Evolutionary conservation across 2,888 invertebrate species (phyloP).

Genomic region (Myathropa florea): DNA sequence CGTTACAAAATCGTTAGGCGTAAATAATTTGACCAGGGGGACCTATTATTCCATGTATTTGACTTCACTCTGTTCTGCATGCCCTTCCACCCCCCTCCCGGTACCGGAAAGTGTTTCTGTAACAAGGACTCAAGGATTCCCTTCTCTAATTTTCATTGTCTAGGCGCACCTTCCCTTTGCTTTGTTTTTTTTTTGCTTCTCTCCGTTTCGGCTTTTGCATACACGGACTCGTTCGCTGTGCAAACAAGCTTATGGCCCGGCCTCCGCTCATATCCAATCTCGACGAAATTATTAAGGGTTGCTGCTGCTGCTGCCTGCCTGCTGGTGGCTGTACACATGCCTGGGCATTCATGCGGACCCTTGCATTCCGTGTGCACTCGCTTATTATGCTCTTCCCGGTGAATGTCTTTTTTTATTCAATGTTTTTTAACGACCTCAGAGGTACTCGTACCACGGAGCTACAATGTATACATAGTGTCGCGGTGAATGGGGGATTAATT

Average conservation of each 20-base stretch:
- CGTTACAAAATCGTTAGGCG: constrained; percentile 54
- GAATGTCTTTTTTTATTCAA: background rate
- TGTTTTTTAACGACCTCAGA: background rate
- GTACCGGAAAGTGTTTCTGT: background rate
- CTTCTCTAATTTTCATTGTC: constrained; percentile 44
- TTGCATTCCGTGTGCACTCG: background rate
- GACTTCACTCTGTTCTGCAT: constrained; percentile 9
- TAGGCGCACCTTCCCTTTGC: background rate
- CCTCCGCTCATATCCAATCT: background rate
- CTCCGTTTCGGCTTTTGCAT: background rate
- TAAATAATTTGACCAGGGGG: constrained; percentile 62
- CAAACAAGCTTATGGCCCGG: background rate
- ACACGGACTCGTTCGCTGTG: background rate
- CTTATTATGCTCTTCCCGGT: background rate
- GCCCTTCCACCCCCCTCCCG: background rate
- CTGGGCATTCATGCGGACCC: background rate
- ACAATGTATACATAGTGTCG: background rate
- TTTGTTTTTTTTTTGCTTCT: background rate
- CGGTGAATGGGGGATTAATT: constrained; percentile 2
- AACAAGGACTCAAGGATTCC: constrained; percentile 6
- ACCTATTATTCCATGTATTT: constrained; percentile 55
- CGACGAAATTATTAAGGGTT: background rate
- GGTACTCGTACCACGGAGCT: background rate
- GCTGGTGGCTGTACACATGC: background rate
- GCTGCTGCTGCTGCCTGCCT: background rate